A percentile compares a stretch with the other conserved stretches of the same genome.
Evolutionary conservation across 2,797 vertebrate species (phyloP).

Genomic region (Molossus molossus): DNA sequence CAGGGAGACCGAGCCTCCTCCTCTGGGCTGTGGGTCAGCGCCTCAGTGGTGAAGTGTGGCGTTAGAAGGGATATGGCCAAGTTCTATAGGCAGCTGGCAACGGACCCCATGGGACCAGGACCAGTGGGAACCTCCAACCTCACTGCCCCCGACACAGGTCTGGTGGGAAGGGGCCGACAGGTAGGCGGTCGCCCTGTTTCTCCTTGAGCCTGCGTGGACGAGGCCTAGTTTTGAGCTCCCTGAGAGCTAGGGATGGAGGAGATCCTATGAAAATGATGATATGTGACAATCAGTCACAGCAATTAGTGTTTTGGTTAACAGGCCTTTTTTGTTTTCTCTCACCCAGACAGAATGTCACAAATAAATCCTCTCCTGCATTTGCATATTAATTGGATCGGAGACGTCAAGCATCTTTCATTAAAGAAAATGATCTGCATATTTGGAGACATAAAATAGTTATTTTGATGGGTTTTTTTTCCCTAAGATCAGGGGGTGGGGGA

Average conservation of each 20-base stretch:
- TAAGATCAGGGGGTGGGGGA: constrained; percentile 94
- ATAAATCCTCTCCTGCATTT: constrained; percentile 99
- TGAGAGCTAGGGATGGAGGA: constrained; percentile 96
- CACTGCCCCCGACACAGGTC: fast-evolving
- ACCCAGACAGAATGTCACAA: constrained; percentile 99
- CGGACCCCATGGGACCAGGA: background rate
- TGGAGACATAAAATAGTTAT: constrained; percentile 99
- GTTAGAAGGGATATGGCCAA: background rate
- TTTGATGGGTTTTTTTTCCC: constrained; percentile 95
- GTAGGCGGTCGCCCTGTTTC: constrained; percentile 90
- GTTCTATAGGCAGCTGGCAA: background rate
- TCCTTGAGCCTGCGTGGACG: constrained; percentile 89
- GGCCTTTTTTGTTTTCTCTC: constrained; percentile 99
- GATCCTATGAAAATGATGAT: constrained; percentile 99
- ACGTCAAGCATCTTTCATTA: constrained; percentile 99
- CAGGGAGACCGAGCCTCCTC: background rate
- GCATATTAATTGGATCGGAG: constrained; percentile 99
- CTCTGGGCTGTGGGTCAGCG: background rate
- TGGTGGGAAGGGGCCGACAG: constrained; percentile 77
- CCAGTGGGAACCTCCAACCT: background rate
- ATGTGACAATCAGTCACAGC: constrained; percentile 99
- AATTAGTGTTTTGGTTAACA: constrained; percentile 99
- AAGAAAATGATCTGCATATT: constrained; percentile 99
- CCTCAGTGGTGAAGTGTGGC: background rate
- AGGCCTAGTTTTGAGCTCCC: constrained; percentile 91